Conservation (phyloP, 1,140 invertebrate genomes). For the Limonius californicus region DNA sequence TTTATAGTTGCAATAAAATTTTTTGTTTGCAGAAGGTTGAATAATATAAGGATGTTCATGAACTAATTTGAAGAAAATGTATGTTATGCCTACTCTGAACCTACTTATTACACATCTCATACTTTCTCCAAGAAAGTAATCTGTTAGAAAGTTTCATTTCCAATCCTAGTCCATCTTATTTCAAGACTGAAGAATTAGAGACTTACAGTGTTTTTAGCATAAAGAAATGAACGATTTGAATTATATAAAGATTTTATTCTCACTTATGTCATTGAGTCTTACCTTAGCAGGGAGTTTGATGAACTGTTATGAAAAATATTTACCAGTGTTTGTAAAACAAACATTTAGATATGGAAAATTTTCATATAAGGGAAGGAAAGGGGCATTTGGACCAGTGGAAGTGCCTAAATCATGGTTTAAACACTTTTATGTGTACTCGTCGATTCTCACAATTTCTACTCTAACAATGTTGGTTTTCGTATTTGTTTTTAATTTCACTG, state of each 20-base stretch:
- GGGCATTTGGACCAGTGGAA: conserved; percentile 52
- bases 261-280: conserved; percentile 16
- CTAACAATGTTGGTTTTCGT: conserved; percentile 50
- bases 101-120: too few relatives aligned
- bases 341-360: conserved; percentile 67
- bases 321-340: conserved; percentile 60
- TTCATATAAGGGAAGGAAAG: conserved; percentile 50
- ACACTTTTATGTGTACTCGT: conserved; percentile 69
- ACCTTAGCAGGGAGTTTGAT: conserved; percentile 46
- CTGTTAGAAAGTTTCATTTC: too few relatives aligned
- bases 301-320: conserved; percentile 56
- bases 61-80: too few relatives aligned
- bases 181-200: too few relatives aligned
- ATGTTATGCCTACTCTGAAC: too few relatives aligned
- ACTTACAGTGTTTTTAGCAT: too few relatives aligned
- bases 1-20: too few relatives aligned
- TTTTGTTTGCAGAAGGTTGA: too few relatives aligned
- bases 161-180: too few relatives aligned
- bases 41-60: too few relatives aligned
- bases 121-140: too few relatives aligned
- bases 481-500: conserved; percentile 49
- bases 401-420: conserved; percentile 71
- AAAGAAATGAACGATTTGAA: conserved; percentile 25
- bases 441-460: conserved; percentile 43
- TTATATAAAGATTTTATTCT: conserved; percentile 32